Evolutionary conservation across 2,888 invertebrate species (phyloP).

Genomic region (Tipula confusa): DNA sequence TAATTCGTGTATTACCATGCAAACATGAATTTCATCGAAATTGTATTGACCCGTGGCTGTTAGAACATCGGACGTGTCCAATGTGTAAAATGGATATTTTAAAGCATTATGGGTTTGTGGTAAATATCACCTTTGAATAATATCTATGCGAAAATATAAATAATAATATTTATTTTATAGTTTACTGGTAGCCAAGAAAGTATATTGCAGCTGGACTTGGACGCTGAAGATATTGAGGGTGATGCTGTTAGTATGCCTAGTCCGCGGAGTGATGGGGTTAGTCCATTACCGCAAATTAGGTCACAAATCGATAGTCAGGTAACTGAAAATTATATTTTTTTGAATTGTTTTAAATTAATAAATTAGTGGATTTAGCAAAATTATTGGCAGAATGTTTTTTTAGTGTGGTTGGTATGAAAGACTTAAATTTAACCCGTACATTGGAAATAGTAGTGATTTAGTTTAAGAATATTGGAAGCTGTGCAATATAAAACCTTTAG

Average conservation of each 20-base stretch:
- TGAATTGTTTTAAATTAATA: not conserved
- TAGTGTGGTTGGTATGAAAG: not conserved
- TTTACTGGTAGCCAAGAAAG: slow-evolving; percentile 82
- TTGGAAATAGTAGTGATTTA: not conserved
- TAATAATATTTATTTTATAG: slow-evolving; percentile 46
- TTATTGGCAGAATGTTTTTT: no score
- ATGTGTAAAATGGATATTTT: slow-evolving; percentile 97
- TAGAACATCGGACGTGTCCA: slow-evolving; percentile 92
- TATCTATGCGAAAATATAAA: not conserved
- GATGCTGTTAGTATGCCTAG: slow-evolving; percentile 44
- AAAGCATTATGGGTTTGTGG: slow-evolving; percentile 82
- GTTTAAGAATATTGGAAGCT: no score
- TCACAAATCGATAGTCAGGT: slow-evolving; percentile 36
- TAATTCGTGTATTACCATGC: slow-evolving; percentile 85
- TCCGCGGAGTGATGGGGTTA: slow-evolving; percentile 43
- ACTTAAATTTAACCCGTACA: no score
- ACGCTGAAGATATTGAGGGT: slow-evolving; percentile 42
- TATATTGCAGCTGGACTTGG: slow-evolving; percentile 70
- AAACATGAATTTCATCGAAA: slow-evolving; percentile 92
- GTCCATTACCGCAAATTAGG: slow-evolving; percentile 49
- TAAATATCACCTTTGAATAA: slow-evolving; percentile 51
- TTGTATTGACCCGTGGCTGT: slow-evolving; percentile 93
- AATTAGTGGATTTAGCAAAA: no score
- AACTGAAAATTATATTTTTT: not conserved
- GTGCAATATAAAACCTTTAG: no score